Evolutionary conservation across 1,140 invertebrate genomes (phyloP).

Genomic region (Aphis craccivora): DNA sequence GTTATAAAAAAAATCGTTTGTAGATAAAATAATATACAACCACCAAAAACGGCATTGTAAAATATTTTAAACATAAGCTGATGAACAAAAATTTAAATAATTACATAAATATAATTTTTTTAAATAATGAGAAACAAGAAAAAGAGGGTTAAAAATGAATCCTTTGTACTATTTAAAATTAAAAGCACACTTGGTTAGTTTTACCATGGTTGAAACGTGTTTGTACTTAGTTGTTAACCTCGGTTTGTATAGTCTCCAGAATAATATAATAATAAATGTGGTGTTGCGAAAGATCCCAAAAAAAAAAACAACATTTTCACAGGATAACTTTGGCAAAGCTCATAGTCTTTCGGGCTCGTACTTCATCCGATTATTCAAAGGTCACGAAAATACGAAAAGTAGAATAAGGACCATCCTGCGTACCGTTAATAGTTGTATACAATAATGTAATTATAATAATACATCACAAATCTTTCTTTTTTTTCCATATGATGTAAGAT

Average conservation of each 20-base stretch:
- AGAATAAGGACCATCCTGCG: neutral
- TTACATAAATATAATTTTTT: neutral
- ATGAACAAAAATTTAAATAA: constrained; percentile 27
- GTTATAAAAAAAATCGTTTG: neutral
- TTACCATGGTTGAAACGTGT: neutral
- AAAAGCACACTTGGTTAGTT: neutral
- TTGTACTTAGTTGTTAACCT: neutral
- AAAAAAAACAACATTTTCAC: neutral
- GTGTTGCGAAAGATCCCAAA: neutral
- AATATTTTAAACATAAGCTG: neutral
- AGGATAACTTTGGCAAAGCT: neutral
- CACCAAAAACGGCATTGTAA: neutral
- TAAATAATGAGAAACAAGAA: neutral
- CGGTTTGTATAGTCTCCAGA: constrained; percentile 68
- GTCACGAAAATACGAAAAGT: neutral
- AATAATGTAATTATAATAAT: neutral
- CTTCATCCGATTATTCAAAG: constrained; percentile 20
- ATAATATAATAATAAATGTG: constrained; percentile 20
- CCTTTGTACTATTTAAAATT: neutral
- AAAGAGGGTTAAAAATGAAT: neutral
- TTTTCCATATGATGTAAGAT: neutral
- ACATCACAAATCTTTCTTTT: neutral
- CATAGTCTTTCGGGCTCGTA: neutral
- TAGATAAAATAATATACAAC: neutral
- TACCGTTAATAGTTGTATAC: neutral